Evolutionary conservation across 2,113 vertebrate species (phyloP).

Genomic region (Serilophus lunatus): DNA sequence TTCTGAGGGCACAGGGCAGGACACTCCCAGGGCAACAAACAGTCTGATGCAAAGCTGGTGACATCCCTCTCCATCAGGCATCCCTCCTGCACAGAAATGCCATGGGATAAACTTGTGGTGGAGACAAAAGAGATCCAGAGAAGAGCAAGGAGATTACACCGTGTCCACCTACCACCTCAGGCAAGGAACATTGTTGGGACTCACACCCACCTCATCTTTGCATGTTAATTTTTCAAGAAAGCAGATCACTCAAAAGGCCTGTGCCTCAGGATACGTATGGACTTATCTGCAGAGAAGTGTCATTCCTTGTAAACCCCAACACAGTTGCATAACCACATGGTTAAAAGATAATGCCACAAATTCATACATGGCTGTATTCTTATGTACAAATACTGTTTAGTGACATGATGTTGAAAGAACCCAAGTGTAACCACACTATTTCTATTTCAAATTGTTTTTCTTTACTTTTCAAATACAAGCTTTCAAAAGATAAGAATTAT

Average conservation of each 20-base stretch:
- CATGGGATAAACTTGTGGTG: neutral
- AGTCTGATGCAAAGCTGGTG: neutral
- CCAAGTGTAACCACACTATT: neutral
- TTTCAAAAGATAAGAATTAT: neutral
- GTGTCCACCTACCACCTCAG: neutral
- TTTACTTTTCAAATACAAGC: neutral
- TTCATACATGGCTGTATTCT: neutral
- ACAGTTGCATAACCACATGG: slow-evolving; percentile 1
- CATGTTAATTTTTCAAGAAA: neutral
- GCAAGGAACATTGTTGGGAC: neutral
- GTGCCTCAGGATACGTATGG: neutral
- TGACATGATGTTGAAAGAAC: neutral
- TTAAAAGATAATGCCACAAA: neutral
- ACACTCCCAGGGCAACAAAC: neutral
- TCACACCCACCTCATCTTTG: neutral
- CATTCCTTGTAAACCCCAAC: neutral
- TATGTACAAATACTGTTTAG: neutral
- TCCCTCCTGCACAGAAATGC: neutral
- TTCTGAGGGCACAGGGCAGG: neutral
- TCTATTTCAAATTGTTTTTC: neutral
- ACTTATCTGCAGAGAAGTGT: neutral
- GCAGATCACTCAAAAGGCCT: neutral
- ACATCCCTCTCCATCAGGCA: neutral
- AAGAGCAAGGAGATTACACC: neutral
- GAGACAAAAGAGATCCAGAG: neutral